Evolutionary conservation across 2,797 vertebrate genomes (phyloP).

Genomic region (Natrix natrix): DNA sequence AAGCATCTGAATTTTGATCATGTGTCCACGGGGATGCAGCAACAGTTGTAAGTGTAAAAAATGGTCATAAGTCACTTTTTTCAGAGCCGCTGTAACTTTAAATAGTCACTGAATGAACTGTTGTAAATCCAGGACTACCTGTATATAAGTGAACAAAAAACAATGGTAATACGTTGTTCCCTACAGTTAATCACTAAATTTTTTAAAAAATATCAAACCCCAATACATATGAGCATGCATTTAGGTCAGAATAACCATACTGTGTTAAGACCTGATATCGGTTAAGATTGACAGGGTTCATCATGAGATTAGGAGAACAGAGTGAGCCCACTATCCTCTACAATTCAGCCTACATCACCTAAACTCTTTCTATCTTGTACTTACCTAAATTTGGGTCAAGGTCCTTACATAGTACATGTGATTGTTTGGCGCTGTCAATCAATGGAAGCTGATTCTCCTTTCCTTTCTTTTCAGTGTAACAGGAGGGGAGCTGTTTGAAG

Average conservation of each 20-base stretch:
- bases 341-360: neutral
- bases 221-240: neutral
- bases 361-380: neutral
- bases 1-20: neutral
- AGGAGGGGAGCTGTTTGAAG: slow-evolving; percentile 93
- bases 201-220: neutral
- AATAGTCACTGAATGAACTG: neutral
- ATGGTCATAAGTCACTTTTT: neutral
- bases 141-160: neutral
- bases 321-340: neutral
- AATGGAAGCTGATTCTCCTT: neutral
- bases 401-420: neutral
- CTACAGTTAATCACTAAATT: neutral
- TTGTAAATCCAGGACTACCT: neutral
- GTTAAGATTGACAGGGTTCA: neutral
- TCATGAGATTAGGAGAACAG: neutral
- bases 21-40: neutral
- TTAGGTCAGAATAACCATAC: no score
- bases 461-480: slow-evolving; percentile 79
- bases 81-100: neutral
- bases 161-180: neutral
- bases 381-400: neutral
- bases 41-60: neutral
- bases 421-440: neutral
- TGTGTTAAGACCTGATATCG: neutral